These are phyloP conservation scores for Rhinolophus ferrumequinum DNA, from an alignment of 2,113 vertebrate genomes.

Conservation along the genomic window DNA sequence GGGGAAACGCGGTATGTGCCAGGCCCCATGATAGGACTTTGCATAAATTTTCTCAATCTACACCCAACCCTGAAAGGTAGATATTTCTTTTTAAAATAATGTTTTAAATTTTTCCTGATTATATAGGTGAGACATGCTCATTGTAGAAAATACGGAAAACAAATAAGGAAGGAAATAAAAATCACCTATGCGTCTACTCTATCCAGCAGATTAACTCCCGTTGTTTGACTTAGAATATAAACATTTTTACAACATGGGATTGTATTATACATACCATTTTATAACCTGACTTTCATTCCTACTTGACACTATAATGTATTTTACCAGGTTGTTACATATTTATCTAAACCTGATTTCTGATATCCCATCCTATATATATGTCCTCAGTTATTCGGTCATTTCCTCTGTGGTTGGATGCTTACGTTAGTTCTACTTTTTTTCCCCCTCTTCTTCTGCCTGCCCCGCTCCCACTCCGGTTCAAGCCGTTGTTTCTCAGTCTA, in stretches of 20 bases:
- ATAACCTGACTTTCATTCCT: background rate
- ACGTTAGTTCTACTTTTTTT: slow-evolving; percentile 39
- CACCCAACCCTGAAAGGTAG: background rate
- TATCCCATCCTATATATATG: background rate
- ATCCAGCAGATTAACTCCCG: background rate
- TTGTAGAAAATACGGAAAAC: slow-evolving; percentile 51
- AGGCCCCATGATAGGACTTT: background rate
- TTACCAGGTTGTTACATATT: slow-evolving; percentile 25
- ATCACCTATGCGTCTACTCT: background rate
- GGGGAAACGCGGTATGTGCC: background rate
- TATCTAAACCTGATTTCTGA: slow-evolving; percentile 50
- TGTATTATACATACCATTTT: slow-evolving; percentile 58
- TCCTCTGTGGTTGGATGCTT: slow-evolving; percentile 34
- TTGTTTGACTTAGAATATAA: slow-evolving; percentile 49
- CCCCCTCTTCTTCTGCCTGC: too few species aligned
- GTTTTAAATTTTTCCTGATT: background rate
- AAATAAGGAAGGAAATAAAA: slow-evolving; percentile 61
- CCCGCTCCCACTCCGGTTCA: too few species aligned
- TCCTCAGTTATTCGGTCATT: slow-evolving; percentile 5
- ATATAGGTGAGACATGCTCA: background rate
- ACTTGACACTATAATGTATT: slow-evolving; percentile 53
- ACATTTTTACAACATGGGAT: slow-evolving; percentile 44
- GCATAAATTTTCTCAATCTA: slow-evolving; percentile 36
- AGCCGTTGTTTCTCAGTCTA: too few species aligned
- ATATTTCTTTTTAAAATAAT: slow-evolving; percentile 51